Conservation (phyloP, 1,140 invertebrate species). For the Lepidurus couesii region DNA sequence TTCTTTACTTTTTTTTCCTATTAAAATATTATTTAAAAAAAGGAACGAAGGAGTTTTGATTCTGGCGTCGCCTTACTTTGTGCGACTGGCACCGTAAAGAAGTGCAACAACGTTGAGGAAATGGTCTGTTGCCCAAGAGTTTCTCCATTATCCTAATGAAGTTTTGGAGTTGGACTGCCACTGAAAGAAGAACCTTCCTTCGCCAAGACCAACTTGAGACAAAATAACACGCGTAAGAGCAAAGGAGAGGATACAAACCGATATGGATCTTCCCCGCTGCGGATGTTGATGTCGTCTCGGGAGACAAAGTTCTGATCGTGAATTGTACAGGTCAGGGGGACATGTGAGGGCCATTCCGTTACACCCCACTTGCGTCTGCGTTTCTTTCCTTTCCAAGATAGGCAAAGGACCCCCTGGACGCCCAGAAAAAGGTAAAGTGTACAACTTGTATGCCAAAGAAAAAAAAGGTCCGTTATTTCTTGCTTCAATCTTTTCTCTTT, state of each 20-base stretch:
- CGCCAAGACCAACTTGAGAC: not conserved
- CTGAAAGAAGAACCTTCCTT: not conserved
- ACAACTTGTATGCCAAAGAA: not conserved
- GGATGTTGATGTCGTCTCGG: constrained; percentile 18
- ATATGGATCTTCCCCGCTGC: constrained; percentile 17
- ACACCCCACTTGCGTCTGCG: not conserved
- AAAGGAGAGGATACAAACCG: not conserved
- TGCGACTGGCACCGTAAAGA: not conserved
- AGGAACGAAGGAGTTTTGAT: not conserved
- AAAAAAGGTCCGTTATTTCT: not conserved
- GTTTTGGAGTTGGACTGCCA: not conserved
- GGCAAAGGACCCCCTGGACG: not conserved
- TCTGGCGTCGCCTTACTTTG: not conserved
- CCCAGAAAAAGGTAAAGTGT: not conserved
- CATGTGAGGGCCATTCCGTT: constrained; percentile 9
- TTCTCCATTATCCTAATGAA: constrained; percentile 13
- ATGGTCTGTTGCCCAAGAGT: not conserved
- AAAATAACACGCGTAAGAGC: not conserved
- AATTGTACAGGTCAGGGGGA: constrained; percentile 15
- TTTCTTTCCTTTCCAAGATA: not conserved
- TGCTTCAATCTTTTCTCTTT: not conserved
- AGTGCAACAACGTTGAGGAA: constrained; percentile 14
- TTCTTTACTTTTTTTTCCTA: not conserved
- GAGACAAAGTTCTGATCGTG: constrained; percentile 21
- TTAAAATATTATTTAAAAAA: too few relatives aligned